Conservation (phyloP, 92 coral and sea anemone genomes). For the Heliopora coerulea region DNA sequence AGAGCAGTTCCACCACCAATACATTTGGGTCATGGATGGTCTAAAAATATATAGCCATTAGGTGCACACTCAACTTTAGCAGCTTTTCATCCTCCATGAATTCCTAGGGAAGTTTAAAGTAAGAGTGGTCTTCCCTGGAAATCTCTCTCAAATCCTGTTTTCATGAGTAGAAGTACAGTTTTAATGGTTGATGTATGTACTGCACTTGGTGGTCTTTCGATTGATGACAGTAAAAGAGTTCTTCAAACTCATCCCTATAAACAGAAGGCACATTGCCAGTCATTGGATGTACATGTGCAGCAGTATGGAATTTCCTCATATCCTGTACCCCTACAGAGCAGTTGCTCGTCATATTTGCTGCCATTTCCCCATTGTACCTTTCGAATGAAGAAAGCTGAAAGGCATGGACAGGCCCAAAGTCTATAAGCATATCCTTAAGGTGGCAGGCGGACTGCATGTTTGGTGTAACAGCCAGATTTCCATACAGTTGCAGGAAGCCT, state of each 20-base stretch:
- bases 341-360: conserved; percentile 54
- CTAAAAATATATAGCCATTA: no score
- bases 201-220: not conserved
- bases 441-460: conserved; percentile 63
- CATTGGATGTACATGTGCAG: conserved; percentile 1
- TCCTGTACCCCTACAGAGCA: conserved; percentile 60
- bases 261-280: not conserved
- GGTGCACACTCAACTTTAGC: no score
- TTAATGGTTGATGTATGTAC: not conserved
- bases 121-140: not conserved
- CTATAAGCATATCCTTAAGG: conserved; percentile 52
- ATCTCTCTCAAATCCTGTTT: not conserved
- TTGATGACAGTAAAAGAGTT: not conserved
- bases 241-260: conserved; percentile 2
- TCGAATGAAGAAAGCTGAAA: conserved; percentile 66
- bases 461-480: conserved; percentile 47
- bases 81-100: conserved; percentile 6
- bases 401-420: conserved; percentile 60
- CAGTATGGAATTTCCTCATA: conserved; percentile 53
- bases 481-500: conserved; percentile 42
- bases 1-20: no score
- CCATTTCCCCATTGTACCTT: conserved; percentile 51
- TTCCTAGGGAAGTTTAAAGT: not conserved
- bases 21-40: no score
- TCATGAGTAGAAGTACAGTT: not conserved